Evolutionary conservation across 1,140 invertebrate genomes (phyloP), one percentile per base, ranked within the genome.

Genomic region (Drosophila subobscura): DNA sequence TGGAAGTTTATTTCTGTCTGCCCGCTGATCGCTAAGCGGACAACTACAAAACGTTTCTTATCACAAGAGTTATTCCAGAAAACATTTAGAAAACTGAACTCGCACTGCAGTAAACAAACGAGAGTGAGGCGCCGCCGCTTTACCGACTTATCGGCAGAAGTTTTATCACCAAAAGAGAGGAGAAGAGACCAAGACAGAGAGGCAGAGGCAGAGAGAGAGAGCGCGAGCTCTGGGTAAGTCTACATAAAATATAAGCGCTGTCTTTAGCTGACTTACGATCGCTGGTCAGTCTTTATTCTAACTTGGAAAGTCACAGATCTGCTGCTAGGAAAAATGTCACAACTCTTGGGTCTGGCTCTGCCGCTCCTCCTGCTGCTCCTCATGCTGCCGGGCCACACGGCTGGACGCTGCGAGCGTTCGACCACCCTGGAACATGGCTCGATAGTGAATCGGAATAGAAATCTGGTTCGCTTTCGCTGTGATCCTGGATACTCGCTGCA

Each of bases 401-500:
- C 44, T 23, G 73, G 33, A 1, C 72, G 63, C 1, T 88, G 83
- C 45, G 45, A 23, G 0, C 42, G 8, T 5, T 23, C 54, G 0
- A 49, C 49, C 0, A 5, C 6, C 10, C 23, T 76, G n/a, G 2
- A 22, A 5, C 50, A 88, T 44, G 83, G 75, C 1, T 0, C 0
- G 0, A 4, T 47, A 1, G 7, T 7, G 0, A 1, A 0, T 1
- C 46, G 63, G 2, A 0, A 2, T 0, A 44, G 58, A 0, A 49
- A 23, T 14, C 0, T 47, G 1, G 1, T 83, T 4, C 60, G 83
- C 2, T 73, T 64, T 3, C 33, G 58, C 4, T 88, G 83, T 20
- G 8, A 33, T 27, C 2, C 3, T 1, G 49, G 41, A 0, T 83
- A 61, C 8, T 0, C 0, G 0, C 45, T 88, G 0, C 52, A 72